Percentiles rank a stretch among this genome's conserved stretches.
Conservation (phyloP, 2,113 vertebrate species). For the Clarias batrachus region DNA sequence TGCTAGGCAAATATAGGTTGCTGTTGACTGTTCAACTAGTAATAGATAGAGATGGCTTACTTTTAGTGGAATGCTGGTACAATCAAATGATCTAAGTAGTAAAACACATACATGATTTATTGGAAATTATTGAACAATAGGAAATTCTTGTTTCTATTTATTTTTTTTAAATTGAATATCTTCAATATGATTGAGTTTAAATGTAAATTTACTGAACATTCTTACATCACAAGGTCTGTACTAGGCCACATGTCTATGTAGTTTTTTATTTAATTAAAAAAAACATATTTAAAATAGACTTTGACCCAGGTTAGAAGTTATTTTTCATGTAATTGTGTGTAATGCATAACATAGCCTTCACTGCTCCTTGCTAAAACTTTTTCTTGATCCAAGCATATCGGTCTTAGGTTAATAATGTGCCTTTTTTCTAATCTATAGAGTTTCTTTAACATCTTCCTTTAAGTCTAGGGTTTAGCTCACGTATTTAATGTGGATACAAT, state of each 20-base stretch:
- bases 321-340: background rate
- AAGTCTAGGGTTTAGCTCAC: background rate
- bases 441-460: background rate
- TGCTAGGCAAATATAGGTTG: conserved; percentile 58
- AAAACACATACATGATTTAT: background rate
- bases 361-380: background rate
- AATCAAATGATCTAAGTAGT: conserved; percentile 65
- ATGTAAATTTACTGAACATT: background rate
- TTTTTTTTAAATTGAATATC: too few relatives aligned
- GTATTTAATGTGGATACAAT: background rate
- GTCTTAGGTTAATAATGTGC: background rate
- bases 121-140: background rate
- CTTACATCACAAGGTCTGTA: background rate
- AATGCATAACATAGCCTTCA: background rate
- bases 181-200: background rate
- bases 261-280: background rate
- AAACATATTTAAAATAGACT: background rate
- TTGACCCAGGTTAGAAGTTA: background rate
- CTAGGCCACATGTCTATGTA: background rate
- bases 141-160: too few relatives aligned
- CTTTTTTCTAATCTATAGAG: background rate
- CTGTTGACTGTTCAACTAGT: conserved; percentile 74
- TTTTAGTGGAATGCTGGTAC: conserved; percentile 63
- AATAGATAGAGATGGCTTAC: conserved; percentile 65
- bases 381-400: background rate